Conservation (phyloP, 1,140 invertebrate genomes). For the Antheraea pernyi region DNA sequence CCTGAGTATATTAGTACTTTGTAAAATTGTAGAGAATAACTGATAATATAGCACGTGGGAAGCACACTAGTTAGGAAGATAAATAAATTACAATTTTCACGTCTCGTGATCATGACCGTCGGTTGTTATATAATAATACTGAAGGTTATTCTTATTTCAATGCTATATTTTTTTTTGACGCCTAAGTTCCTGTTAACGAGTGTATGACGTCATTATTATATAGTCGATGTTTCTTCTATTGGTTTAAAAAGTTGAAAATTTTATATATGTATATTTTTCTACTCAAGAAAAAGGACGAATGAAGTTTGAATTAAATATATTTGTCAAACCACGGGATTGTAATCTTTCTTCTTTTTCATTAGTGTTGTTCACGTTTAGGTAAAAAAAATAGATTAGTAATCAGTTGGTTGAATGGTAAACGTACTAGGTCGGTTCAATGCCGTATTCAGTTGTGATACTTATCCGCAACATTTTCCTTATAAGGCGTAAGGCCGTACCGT, state of each 20-base stretch:
- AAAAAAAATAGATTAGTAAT: not conserved
- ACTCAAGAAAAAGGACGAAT: too few relatives aligned
- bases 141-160: conserved; percentile 46
- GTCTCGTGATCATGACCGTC: conserved; percentile 1
- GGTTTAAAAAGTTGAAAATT: not conserved
- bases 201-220: conserved; percentile 16
- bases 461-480: conserved; percentile 1
- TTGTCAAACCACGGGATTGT: too few relatives aligned
- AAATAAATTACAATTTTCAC: conserved; percentile 7
- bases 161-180: conserved; percentile 38
- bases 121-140: conserved; percentile 32
- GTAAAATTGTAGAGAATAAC: not conserved
- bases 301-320: too few relatives aligned
- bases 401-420: not conserved
- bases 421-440: not conserved
- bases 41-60: not conserved
- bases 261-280: not conserved
- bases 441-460: not conserved
- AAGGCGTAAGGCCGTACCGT: not conserved
- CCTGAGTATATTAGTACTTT: not conserved
- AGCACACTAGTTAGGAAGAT: conserved; percentile 2
- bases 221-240: not conserved
- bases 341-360: too few relatives aligned
- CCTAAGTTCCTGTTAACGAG: conserved; percentile 25
- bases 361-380: too few relatives aligned